These are phyloP conservation scores for Panagrolaimus sp. DNA, from an alignment of 1,140 invertebrate genomes.

Conservation along the genomic window DNA sequence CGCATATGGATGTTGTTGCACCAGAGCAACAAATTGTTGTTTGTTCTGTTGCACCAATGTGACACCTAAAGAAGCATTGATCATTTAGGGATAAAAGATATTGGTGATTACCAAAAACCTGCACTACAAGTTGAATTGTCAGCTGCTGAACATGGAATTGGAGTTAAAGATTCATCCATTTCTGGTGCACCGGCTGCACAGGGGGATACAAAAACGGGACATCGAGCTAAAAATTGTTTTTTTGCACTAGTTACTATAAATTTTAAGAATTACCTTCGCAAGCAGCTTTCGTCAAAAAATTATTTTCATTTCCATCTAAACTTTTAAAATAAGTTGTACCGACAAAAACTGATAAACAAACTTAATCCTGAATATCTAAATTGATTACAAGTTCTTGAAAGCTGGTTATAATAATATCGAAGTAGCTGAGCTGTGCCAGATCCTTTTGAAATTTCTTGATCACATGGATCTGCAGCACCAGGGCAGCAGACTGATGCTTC, in stretches of 20 bases:
- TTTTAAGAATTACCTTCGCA: background rate
- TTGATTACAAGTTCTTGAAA: constrained; percentile 27
- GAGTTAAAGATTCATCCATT: background rate
- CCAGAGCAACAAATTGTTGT: constrained; percentile 10
- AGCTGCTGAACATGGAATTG: background rate
- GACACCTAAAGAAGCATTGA: no score
- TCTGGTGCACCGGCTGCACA: constrained; percentile 7
- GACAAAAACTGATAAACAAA: no score
- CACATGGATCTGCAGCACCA: constrained; percentile 23
- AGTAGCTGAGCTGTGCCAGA: constrained; percentile 25
- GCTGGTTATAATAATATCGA: constrained; percentile 31
- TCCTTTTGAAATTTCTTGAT: constrained; percentile 23
- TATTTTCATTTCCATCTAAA: constrained; percentile 39
- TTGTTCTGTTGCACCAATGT: constrained; percentile 7
- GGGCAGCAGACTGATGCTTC: constrained; percentile 24
- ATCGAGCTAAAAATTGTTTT: background rate
- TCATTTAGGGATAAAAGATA: no score
- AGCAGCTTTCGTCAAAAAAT: constrained; percentile 24
- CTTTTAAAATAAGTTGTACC: no score
- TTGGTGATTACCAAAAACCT: no score
- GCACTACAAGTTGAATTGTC: constrained; percentile 5
- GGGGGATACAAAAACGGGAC: background rate
- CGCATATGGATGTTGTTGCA: background rate
- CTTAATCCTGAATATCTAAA: constrained; percentile 31
- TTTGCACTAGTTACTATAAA: no score